Percentiles rank a stretch among this genome's conserved stretches.
These are phyloP conservation scores for Fistularia tabacaria DNA, from an alignment of 2,797 vertebrate species.

Conservation along the genomic window DNA sequence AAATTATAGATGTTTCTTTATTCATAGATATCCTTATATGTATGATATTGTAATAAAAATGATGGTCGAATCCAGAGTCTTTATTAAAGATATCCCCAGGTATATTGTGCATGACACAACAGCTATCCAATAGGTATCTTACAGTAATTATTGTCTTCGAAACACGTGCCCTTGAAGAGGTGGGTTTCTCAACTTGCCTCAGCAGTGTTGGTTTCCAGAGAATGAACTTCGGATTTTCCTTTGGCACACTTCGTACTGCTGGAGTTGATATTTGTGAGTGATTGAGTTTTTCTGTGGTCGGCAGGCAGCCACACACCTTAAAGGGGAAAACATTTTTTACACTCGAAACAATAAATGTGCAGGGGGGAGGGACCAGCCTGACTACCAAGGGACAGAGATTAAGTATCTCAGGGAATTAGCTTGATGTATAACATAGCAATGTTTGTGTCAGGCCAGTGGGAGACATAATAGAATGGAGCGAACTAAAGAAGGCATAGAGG, in stretches of 20 bases:
- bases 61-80: neutral
- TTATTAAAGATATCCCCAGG: slow-evolving; percentile 2
- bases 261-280: slow-evolving; percentile 55
- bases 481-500: slow-evolving; percentile 3
- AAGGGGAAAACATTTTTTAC: slow-evolving; percentile 17
- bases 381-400: slow-evolving; percentile 24
- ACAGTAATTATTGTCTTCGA: slow-evolving; percentile 8
- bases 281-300: slow-evolving; percentile 49
- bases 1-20: no score
- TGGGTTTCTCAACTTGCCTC: slow-evolving; percentile 7
- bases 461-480: slow-evolving; percentile 17
- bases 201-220: slow-evolving; percentile 21
- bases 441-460: slow-evolving; percentile 21
- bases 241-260: slow-evolving; percentile 34
- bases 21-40: no score
- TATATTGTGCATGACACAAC: slow-evolving; percentile 5
- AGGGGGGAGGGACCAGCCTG: slow-evolving; percentile 20
- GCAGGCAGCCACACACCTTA: slow-evolving; percentile 22
- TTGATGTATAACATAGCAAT: slow-evolving; percentile 31
- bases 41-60: no score
- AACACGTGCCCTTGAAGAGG: slow-evolving; percentile 2
- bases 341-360: slow-evolving; percentile 34
- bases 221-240: slow-evolving; percentile 30
- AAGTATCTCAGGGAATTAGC: slow-evolving; percentile 29
- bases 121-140: neutral